phyloP scores from a whole-genome alignment of 2,888 invertebrate species.

The Hoplodrina blanda region DNA sequence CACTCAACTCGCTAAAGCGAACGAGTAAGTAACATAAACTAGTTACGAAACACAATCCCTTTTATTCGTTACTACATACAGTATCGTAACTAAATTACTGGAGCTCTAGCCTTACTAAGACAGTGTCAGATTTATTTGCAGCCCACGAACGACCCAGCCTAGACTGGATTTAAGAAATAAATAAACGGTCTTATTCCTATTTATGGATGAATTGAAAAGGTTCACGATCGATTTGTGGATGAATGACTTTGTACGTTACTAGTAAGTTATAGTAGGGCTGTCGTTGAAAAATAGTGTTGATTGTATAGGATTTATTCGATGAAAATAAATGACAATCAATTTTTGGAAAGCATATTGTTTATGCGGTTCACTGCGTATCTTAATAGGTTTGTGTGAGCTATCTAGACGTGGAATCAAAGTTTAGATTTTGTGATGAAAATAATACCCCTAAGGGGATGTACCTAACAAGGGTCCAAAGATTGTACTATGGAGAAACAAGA shows the following conservation, averaged over 20 bases:
- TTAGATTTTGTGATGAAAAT: no score
- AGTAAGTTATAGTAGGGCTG: no score
- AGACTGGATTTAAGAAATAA: conserved; percentile 25
- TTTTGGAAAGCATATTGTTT: no score
- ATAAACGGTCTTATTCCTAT: conserved; percentile 37
- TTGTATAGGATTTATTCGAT: neutral
- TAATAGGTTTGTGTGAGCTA: no score
- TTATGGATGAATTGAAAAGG: conserved; percentile 25
- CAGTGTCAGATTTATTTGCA: conserved; percentile 48
- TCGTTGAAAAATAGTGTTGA: neutral
- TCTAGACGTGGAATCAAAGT: no score
- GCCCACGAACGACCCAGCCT: conserved; percentile 7
- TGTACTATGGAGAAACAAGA: no score
- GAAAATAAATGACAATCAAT: neutral
- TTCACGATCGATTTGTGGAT: conserved; percentile 15
- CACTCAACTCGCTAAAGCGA: conserved; percentile 16
- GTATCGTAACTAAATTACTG: conserved; percentile 48
- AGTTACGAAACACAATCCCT: conserved; percentile 22
- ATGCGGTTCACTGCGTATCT: no score
- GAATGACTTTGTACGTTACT: neutral
- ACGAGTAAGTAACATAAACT: conserved; percentile 25
- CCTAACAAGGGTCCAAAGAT: no score
- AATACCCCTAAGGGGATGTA: no score
- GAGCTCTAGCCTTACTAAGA: conserved; percentile 31
- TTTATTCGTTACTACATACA: conserved; percentile 28